Evolutionary conservation across 92 coral and sea anemone species (phyloP).

Genomic region (Meandrina meandrites): DNA sequence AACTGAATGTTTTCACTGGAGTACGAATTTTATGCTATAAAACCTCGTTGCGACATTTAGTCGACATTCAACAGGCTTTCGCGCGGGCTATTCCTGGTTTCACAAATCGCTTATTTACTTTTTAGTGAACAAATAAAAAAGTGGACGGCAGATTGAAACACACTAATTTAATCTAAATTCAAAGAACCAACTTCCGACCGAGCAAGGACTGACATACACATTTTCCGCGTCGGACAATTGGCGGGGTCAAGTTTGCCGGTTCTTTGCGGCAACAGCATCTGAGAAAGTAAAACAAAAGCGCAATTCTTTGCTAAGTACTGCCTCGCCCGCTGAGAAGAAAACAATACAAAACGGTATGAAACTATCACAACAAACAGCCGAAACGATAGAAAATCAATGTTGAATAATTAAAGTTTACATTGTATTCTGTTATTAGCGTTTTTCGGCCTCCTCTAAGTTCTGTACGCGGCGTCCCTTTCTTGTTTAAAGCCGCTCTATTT

Average conservation of each 20-base stretch:
- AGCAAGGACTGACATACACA: background rate
- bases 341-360: slow-evolving; percentile 15
- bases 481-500: slow-evolving; percentile 26
- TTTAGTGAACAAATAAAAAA: slow-evolving; percentile 11
- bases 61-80: slow-evolving; percentile 28
- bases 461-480: slow-evolving; percentile 25
- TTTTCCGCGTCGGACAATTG: background rate
- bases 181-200: slow-evolving; percentile 30
- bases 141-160: slow-evolving; percentile 24
- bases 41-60: slow-evolving; percentile 4
- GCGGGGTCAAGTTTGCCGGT: slow-evolving; percentile 15
- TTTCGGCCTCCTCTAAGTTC: background rate
- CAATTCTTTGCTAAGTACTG: slow-evolving; percentile 9
- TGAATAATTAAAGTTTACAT: slow-evolving; percentile 17
- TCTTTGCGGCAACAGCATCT: background rate
- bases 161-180: slow-evolving; percentile 41
- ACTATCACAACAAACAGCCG: slow-evolving; percentile 8
- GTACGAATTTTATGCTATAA: background rate
- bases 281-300: slow-evolving; percentile 6
- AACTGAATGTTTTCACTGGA: background rate
- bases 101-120: slow-evolving; percentile 23
- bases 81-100: background rate
- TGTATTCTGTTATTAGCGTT: background rate
- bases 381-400: slow-evolving; percentile 24
- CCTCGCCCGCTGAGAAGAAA: slow-evolving; percentile 16